Percentiles rank a stretch among this genome's conserved stretches.
phyloP scores from a whole-genome alignment of 1,140 invertebrate species.

The Apolygus lucorum region DNA sequence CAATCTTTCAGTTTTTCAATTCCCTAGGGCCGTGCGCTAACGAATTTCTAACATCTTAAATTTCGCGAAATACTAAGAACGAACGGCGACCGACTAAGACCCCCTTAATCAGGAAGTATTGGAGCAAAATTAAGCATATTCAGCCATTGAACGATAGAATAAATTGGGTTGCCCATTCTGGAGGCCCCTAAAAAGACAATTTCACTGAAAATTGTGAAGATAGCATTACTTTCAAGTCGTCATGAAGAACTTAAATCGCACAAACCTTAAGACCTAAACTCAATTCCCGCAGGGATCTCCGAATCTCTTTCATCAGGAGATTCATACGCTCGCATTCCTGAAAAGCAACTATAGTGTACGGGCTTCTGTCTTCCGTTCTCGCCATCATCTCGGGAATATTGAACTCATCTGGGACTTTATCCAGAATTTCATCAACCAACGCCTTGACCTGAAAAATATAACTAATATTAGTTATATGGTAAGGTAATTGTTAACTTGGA shows the following conservation, averaged over 20 bases:
- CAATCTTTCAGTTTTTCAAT: no score
- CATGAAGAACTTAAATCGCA: no score
- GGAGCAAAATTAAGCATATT: no score
- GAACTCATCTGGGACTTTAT: conserved; percentile 83
- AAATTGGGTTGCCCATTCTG: no score
- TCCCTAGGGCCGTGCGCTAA: no score
- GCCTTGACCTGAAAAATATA: conserved; percentile 54
- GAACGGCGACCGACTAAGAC: no score
- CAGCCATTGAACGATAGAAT: no score
- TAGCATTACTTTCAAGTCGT: conserved; percentile 18
- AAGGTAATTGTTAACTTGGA: not conserved
- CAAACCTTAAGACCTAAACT: conserved; percentile 83
- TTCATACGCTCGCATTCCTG: conserved; percentile 97
- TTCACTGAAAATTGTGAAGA: not conserved
- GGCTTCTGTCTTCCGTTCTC: conserved; percentile 81
- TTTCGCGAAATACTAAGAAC: no score
- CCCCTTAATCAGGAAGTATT: no score
- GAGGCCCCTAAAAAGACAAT: no score
- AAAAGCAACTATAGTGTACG: conserved; percentile 84
- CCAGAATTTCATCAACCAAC: conserved; percentile 77
- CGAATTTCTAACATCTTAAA: no score
- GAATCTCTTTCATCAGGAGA: conserved; percentile 67
- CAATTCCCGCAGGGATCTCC: conserved; percentile 71
- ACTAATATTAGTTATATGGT: not conserved
- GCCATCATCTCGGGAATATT: conserved; percentile 76